These are phyloP conservation scores for Goniozus legneri DNA, from an alignment of 1,140 invertebrate genomes.

Conservation along the genomic window DNA sequence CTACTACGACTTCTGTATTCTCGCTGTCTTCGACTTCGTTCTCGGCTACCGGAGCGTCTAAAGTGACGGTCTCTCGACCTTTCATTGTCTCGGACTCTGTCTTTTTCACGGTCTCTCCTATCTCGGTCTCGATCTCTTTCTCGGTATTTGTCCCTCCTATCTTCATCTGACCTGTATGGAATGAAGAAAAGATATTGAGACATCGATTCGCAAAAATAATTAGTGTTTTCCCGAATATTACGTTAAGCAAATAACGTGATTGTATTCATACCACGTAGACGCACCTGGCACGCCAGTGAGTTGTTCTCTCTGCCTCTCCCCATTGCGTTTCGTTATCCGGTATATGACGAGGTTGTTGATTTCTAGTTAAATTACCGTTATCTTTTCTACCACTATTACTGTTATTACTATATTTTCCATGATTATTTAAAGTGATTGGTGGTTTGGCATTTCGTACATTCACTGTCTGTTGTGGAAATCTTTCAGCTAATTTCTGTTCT, in stretches of 20 bases:
- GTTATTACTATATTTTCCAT: constrained; percentile 42
- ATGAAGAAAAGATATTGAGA: constrained; percentile 17
- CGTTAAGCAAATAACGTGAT: constrained; percentile 45
- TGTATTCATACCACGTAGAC: constrained; percentile 52
- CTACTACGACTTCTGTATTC: constrained; percentile 47
- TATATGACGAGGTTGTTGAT: constrained; percentile 47
- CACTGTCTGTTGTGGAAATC: constrained; percentile 51
- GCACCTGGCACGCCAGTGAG: constrained; percentile 55
- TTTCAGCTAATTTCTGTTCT: constrained; percentile 68
- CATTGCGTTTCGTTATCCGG: constrained; percentile 56
- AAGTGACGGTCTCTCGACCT: constrained; percentile 35
- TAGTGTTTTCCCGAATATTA: constrained; percentile 9
- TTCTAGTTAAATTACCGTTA: constrained; percentile 32
- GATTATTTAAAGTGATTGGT: constrained; percentile 48
- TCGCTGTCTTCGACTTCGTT: constrained; percentile 34
- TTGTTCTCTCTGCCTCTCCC: constrained; percentile 54
- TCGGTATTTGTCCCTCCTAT: constrained; percentile 38
- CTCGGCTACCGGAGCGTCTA: constrained; percentile 35
- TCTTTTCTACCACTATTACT: constrained; percentile 33
- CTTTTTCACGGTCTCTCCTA: constrained; percentile 31
- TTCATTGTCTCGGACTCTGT: constrained; percentile 43
- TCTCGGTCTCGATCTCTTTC: constrained; percentile 38
- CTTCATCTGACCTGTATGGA: constrained; percentile 33
- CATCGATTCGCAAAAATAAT: constrained; percentile 13
- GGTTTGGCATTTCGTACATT: constrained; percentile 46